Percentiles rank a stretch among this genome's conserved stretches.
Evolutionary conservation across 2,113 vertebrate species (phyloP).

Genomic region (Sylvia atricapilla): DNA sequence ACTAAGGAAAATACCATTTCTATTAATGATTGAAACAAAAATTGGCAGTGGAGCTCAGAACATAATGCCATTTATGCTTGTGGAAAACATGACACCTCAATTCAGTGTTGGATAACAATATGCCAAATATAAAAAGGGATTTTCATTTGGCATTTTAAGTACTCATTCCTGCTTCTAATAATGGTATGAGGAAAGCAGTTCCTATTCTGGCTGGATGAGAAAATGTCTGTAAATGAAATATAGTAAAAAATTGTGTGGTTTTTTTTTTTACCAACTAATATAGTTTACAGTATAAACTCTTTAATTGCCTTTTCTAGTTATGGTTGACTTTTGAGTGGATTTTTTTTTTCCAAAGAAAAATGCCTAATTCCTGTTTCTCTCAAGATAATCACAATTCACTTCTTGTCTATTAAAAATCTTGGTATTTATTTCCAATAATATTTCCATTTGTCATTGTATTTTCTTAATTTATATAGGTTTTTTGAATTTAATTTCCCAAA

Average conservation of each 20-base stretch:
- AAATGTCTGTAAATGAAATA: constrained; percentile 50
- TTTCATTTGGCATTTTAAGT: constrained; percentile 51
- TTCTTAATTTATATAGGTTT: neutral
- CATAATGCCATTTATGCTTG: constrained; percentile 60
- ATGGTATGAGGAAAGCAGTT: constrained; percentile 17
- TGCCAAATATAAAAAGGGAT: constrained; percentile 60
- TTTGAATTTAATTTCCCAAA: neutral
- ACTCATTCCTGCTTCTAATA: neutral
- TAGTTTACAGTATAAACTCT: neutral
- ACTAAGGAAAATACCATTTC: constrained; percentile 26
- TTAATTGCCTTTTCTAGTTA: neutral
- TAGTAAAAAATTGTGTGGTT: neutral
- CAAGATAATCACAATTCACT: neutral
- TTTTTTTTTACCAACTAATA: neutral
- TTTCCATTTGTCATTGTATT: neutral
- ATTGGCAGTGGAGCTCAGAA: constrained; percentile 44
- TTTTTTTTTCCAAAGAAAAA: neutral
- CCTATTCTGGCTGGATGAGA: constrained; percentile 39
- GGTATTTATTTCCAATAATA: neutral
- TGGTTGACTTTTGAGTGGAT: neutral
- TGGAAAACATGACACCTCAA: constrained; percentile 48
- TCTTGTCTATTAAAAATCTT: neutral
- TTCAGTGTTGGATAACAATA: constrained; percentile 23
- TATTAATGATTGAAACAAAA: neutral
- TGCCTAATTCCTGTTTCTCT: neutral